phyloP scores from a whole-genome alignment of 35 echinoderm and acorn worm species.

The Acanthaster planci region DNA sequence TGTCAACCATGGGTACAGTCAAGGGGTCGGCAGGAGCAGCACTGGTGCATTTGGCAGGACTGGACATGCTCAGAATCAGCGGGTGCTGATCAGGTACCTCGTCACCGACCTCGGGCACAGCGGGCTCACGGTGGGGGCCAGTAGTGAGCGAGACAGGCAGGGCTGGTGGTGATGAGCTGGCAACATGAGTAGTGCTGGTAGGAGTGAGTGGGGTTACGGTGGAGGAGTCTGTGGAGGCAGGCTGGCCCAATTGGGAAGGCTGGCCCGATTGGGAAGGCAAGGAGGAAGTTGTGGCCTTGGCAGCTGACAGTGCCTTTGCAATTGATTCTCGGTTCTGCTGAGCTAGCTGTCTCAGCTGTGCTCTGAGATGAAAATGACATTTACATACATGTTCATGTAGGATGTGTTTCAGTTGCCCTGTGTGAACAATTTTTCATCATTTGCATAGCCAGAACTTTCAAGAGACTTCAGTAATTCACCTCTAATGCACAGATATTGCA shows the following conservation, averaged over 20 bases:
- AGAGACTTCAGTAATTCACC: no score
- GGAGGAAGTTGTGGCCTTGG: background rate
- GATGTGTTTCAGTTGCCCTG: no score
- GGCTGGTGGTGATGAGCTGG: background rate
- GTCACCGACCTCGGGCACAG: background rate
- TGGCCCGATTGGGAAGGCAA: background rate
- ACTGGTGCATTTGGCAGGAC: background rate
- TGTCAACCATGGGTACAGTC: background rate
- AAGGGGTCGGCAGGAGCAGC: background rate
- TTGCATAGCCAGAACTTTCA: no score
- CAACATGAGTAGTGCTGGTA: background rate
- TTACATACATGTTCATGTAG: no score
- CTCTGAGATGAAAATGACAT: background rate
- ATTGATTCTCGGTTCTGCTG: constrained; percentile 8
- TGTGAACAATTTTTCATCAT: background rate
- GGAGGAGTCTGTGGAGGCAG: background rate
- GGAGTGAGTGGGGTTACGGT: background rate
- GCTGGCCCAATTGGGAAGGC: background rate
- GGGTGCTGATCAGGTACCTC: background rate
- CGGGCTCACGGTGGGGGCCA: background rate
- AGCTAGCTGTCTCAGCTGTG: constrained; percentile 12
- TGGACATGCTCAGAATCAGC: background rate
- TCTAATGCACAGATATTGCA: no score
- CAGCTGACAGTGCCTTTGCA: background rate
- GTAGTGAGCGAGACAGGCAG: background rate